Evolutionary conservation across 2,888 invertebrate genomes (phyloP), one percentile per base, ranked within the genome.

Genomic region (Drosophila macrospina): DNA sequence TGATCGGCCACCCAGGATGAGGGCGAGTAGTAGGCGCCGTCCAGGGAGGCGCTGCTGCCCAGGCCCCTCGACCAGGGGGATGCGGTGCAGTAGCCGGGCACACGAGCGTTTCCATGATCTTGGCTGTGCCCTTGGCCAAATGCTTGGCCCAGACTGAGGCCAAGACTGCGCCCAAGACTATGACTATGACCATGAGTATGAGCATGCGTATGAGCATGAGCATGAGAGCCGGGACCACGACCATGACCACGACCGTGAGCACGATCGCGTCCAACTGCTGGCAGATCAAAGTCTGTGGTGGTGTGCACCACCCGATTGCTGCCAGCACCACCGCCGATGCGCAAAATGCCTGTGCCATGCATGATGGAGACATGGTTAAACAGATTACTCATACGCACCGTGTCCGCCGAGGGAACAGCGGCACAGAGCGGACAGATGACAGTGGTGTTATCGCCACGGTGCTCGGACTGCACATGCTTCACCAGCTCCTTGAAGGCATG

Each of bases 391-490:
- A 66, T 16, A 2, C 36, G 60, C 4, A 34, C 11, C 0, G 60
- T 45, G 10, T 56, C 47, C 2, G 66, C 50, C 5, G 30, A 8
- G 0, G 83, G 72, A 42, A 45, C 34, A 0, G 83, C 70, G 0
- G 61, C 39, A 36, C 83, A 84, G 0, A 84, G 26, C 0, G 83
- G 83, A 15, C 83, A 84, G 7, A 88, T 71, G 13, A 71, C 86
- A 0, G 16, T 8, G 0, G 61, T 65, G 6, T 0, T 15, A 11
- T 69, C 60, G 8, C 10, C 10, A 5, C 20, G 24, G 28, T 88
- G 83, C 15, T 39, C 11, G 0, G 26, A 13, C 24, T 44, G 50
- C 6, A 71, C 52, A 59, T 56, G 79, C 8, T 26, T 16, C 5
- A 65, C 44, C 44, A 79, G 47, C 0, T 67, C 70, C 3, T 24